Base-by-base conservation (phyloP, 2,113 vertebrate species). In the Otocyon megalotis region DNA sequence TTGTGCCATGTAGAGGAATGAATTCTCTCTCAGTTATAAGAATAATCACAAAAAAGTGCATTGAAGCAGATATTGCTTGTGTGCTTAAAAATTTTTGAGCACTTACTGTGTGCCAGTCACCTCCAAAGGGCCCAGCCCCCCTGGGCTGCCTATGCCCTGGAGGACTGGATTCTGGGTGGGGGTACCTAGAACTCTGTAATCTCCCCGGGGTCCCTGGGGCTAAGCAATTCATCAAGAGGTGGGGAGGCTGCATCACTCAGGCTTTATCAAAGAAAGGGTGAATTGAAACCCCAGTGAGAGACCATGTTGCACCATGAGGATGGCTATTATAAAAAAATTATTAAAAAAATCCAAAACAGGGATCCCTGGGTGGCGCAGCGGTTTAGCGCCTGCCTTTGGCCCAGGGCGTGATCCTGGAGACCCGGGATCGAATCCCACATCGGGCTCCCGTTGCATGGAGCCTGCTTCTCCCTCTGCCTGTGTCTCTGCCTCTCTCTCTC, bases 171-270 rank as follows among this genome's bases (percentile, higher is more conserved):
- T 69, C 82, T 50, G 84, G 35, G 76, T 3, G 16, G 90, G 13
- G n/a, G 30, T 43, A 35, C 14, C 20, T 30, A 8, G 48, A 37
- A 43, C 19, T 15, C 50, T 43, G 1, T 1, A 28, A 30, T 19
- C 19, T 15, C 12, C 30, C 19, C 12, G 43, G 19, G 76, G 19
- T 20, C 37, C 22, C 28, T 1, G 5, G 62, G 69, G 67, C 30
- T 0, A 0, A 30, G 13, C 8, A 5, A 5, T 19, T 60, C 50
- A 17, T 22, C 2, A 0, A 43, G 16, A n/a, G 11, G 32, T 19
- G 16, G 20, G 56, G 48, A 22, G n/a, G 22, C 22, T 69, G 95
- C 26, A 53, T n/a, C 72, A 32, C 11, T 62, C 56, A 37, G 81
- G 37, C 17, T 60, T 65, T 12, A 24, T 6, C 65, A 20, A 67